Evolutionary conservation across 2,797 vertebrate genomes (phyloP), one percentile per base, ranked within the genome.

Genomic region (Lepidocolaptes lacrymiger): DNA sequence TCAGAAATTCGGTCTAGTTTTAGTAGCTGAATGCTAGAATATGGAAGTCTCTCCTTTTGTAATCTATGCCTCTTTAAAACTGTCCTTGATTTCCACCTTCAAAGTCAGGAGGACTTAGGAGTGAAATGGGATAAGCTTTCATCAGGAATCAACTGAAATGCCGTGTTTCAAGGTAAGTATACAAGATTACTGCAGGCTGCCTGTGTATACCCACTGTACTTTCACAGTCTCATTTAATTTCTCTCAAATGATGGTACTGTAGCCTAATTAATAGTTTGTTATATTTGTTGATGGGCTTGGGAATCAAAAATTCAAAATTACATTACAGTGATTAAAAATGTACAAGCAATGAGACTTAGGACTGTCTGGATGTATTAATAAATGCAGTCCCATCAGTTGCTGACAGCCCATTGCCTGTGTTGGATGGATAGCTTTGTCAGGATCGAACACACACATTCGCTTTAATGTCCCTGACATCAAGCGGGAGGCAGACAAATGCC

Each of bases 381-480:
- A 55, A 58, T 44, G 64, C 55, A 67, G 0, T 77, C 28, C 24
- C 51, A 5, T 10, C 1, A 8, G 39, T 41, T 86, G 41, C 73
- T 62, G 61, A 9, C 66, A 90, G 59, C 61, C 24, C 7, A 0
- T 18, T 41, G 62, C 82, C 85, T 22, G 39, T 52, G 58, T 44
- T 66, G 82, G 76, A 13, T 18, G 23, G 73, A 59, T 23, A 67
- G 43, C 46, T 76, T 54, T 81, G 67, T 76, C 26, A 10, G 0
- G 0, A 21, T 2, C 26, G 55, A 85, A n/a, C n/a, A 43, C 0
- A 0, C 0, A 0, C 26, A 0, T 48, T 72, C 2, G 6, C 37
- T 32, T 49, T 21, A 14, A 3, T 1, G 4, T 48, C 74, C 30
- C 75, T 89, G 78, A 39, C 21, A 4, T 3, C 28, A 64, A 61